Conservation (phyloP, 2,113 vertebrate genomes). For the Brevimyrus niger region DNA sequence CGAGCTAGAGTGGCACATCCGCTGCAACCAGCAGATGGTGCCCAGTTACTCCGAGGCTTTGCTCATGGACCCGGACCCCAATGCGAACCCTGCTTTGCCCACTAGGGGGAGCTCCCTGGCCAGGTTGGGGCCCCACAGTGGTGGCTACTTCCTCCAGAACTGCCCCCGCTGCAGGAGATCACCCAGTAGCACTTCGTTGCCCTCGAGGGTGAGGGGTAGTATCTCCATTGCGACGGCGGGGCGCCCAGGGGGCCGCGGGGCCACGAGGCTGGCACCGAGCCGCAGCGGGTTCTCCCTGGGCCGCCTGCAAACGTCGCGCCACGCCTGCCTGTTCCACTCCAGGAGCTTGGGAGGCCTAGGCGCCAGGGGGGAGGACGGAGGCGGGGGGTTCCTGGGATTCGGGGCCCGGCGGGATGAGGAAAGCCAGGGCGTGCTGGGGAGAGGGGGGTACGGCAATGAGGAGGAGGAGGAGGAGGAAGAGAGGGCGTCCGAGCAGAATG, state of each 20-base stretch:
- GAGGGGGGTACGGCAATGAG: conserved; percentile 29
- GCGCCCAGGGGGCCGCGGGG: conserved; percentile 29
- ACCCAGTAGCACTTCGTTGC: conserved; percentile 60
- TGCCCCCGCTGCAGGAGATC: conserved; percentile 62
- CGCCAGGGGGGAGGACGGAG: conserved; percentile 27
- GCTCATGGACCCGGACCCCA: conserved; percentile 55
- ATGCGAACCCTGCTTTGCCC: conserved; percentile 9
- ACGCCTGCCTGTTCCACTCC: conserved; percentile 53
- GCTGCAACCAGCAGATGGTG: conserved; percentile 70
- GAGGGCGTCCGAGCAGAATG: conserved; percentile 6
- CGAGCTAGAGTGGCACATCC: conserved; percentile 71
- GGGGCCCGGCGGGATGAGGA: conserved; percentile 33
- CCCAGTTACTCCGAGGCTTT: conserved; percentile 69
- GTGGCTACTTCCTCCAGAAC: conserved; percentile 59
- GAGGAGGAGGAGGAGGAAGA: conserved; percentile 27
- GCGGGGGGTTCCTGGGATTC: conserved; percentile 35
- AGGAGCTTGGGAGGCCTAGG: conserved; percentile 55
- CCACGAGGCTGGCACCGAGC: conserved; percentile 53
- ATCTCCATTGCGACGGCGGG: conserved; percentile 36
- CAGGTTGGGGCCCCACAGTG: conserved; percentile 29
- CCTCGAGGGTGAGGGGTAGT: conserved; percentile 44
- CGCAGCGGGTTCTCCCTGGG: conserved; percentile 65
- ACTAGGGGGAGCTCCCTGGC: conserved; percentile 13
- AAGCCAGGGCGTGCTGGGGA: conserved; percentile 33
- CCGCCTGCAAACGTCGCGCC: conserved; percentile 44